A percentile compares a stretch with the other conserved stretches of the same genome.
Evolutionary conservation across 2,797 vertebrate species (phyloP).

Genomic region (Diglossa cyanea): DNA sequence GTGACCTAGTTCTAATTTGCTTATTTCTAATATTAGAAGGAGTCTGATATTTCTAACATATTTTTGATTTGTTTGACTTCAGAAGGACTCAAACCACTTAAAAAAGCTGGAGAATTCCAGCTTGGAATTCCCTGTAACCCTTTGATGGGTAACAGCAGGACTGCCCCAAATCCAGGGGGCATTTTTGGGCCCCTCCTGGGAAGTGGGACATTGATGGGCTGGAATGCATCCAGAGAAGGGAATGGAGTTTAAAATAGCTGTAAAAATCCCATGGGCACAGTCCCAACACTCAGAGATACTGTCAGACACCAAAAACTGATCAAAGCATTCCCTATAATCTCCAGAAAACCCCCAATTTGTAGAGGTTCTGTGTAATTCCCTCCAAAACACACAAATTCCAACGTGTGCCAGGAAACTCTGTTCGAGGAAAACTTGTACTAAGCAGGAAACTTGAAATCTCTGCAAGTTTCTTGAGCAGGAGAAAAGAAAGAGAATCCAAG

Average conservation of each 20-base stretch:
- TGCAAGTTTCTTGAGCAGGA: not conserved
- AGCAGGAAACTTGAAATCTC: not conserved
- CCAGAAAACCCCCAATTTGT: rapidly evolving
- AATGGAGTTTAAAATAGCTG: rapidly evolving
- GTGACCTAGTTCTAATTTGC: not conserved
- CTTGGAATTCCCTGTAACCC: not conserved
- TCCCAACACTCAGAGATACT: not conserved
- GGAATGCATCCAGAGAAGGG: not conserved
- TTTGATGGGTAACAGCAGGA: not conserved
- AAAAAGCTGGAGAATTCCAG: not conserved
- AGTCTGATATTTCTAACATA: not conserved
- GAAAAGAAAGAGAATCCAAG: not conserved
- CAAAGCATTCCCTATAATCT: not conserved
- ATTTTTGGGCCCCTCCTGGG: not conserved
- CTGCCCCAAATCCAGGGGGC: not conserved
- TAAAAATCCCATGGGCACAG: not conserved
- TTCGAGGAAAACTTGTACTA: not conserved
- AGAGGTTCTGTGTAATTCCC: not conserved
- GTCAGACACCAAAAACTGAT: not conserved
- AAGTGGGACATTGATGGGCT: not conserved
- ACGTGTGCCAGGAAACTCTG: not conserved
- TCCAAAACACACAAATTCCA: not conserved
- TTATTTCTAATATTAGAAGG: not conserved
- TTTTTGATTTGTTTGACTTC: not conserved
- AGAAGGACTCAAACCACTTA: not conserved